Base-by-base conservation (phyloP, 1,140 invertebrate species). In the Psix sp. region DNA sequence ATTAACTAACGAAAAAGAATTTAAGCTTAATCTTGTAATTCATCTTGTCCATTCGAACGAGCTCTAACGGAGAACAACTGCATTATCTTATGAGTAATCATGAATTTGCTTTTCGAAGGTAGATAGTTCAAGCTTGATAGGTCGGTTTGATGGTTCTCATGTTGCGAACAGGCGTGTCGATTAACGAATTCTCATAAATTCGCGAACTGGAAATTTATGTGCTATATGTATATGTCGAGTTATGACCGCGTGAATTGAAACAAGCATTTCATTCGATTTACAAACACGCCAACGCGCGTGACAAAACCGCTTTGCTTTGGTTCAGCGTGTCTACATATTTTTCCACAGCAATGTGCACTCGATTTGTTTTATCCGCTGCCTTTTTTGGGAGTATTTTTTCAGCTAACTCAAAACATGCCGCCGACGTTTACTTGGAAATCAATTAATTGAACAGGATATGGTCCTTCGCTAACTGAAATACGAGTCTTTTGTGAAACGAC, bases 391-490 rank as follows among this genome's bases (percentile, higher is more conserved):
- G 0, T 11, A 36, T 33, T 49, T 48, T 67, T 56, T 51, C 39
- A 38, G 20, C 38, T 38, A 52, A 51, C 45, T 42, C 59, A 63
- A 52, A 63, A 63, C 38, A 39, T 21, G 35, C 42, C 42, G 51
- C 33, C 62, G 26, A 66, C 33, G 54, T 66, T 56, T 66, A 66
- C 56, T 66, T 39, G 26, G 43, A 17, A 66, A 56, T 54, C 62
- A 66, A 66, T 66, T 66, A 66, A 66, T 66, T 39, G 51, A 66
- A 56, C 62, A 54, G 48, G 33, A 46, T 65, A 65, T 40, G 48
- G 6, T 36, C 10, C 15, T 45, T 24, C 26, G 11, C 49, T 62
- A 26, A 11, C 33, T 49, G 46, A 51, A 63, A 63, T 29, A 43
- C 46, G 59, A 63, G 26, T 46, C 46, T 48, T 60, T 48, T 48